Percentiles rank a stretch among this genome's conserved stretches.
Conservation (phyloP, 2,888 invertebrate genomes). For the Uropetala carovei region DNA sequence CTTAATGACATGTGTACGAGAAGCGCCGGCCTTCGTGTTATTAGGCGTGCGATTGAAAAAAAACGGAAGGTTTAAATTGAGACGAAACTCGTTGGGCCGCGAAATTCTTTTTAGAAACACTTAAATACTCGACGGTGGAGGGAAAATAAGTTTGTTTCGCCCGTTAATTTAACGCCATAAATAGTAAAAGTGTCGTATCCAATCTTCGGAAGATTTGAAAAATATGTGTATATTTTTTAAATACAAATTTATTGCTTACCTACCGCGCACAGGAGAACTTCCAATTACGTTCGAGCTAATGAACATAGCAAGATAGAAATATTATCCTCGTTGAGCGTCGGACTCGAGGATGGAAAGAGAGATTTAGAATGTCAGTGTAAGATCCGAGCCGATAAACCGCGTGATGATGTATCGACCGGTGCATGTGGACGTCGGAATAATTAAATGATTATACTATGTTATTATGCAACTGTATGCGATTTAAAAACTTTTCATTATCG, state of each 20-base stretch:
- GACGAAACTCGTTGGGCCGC: constrained; percentile 16
- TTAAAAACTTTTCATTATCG: too few relatives aligned
- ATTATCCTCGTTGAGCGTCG: background rate
- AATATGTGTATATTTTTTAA: background rate
- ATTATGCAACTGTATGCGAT: background rate
- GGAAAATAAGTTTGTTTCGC: background rate
- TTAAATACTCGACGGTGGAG: background rate
- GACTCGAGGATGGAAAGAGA: background rate
- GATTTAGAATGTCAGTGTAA: background rate
- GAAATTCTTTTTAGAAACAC: background rate
- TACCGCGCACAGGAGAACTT: background rate
- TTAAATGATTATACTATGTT: background rate
- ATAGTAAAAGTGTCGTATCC: constrained; percentile 20
- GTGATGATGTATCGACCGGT: background rate
- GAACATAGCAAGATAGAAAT: background rate
- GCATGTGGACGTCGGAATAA: background rate
- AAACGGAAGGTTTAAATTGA: constrained; percentile 46
- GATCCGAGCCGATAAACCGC: background rate
- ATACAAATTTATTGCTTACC: constrained; percentile 39
- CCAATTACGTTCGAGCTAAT: constrained; percentile 9
- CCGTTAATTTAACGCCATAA: constrained; percentile 62
- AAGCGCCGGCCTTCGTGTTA: constrained; percentile 50
- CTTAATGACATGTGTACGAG: constrained; percentile 28
- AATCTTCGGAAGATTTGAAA: background rate
- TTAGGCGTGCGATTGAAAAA: constrained; percentile 55